Percentiles rank a stretch among this genome's conserved stretches.
Evolutionary conservation across 2,113 vertebrate genomes (phyloP).

Genomic region (Vulpes ferrilata): DNA sequence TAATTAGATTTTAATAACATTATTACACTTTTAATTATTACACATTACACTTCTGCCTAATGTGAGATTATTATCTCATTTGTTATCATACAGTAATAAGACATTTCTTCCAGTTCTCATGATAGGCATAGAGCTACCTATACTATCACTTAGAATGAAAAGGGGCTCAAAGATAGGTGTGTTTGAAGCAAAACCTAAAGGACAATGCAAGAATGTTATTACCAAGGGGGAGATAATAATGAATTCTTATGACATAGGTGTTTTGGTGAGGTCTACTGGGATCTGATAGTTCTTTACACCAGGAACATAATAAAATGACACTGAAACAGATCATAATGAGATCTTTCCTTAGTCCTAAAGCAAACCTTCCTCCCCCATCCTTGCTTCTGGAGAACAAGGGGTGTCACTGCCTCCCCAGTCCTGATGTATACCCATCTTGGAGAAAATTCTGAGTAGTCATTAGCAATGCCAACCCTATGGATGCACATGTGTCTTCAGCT

Average conservation of each 20-base stretch:
- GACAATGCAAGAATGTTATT: neutral
- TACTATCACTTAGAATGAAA: neutral
- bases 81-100: neutral
- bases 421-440: neutral
- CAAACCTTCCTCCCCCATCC: neutral
- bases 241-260: neutral
- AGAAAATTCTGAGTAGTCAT: neutral
- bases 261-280: neutral
- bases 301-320: neutral
- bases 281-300: neutral
- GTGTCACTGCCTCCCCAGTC: no score
- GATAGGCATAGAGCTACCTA: neutral
- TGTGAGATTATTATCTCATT: neutral
- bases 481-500: neutral
- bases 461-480: neutral
- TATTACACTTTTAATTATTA: no score
- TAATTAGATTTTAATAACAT: no score
- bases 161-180: neutral
- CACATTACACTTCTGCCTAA: no score
- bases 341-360: neutral
- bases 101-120: neutral
- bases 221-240: neutral
- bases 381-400: neutral
- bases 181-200: neutral
- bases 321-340: neutral